Percentiles rank a stretch among this genome's conserved stretches.
Conservation (phyloP, 2,888 invertebrate species). For the Tryphoninae sp. region DNA sequence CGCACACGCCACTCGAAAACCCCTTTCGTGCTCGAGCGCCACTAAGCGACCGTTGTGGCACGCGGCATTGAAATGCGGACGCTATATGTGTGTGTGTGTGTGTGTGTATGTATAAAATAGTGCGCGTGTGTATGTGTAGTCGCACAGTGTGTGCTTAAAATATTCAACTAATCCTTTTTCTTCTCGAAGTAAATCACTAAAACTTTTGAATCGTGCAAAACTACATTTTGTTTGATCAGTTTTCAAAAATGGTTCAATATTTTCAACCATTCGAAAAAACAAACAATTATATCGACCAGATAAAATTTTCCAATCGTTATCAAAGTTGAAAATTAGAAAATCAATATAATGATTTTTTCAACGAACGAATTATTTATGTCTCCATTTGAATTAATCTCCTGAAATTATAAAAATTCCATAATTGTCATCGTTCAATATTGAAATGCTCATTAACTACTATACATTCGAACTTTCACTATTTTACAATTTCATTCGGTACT, state of each 20-base stretch:
- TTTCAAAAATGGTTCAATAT: not conserved
- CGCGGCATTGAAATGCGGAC: constrained; percentile 54
- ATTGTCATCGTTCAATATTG: too few species aligned
- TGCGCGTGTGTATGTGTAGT: not conserved
- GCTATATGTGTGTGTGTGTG: constrained; percentile 19
- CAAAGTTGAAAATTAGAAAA: too few species aligned
- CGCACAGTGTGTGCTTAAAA: constrained; percentile 6
- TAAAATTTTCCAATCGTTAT: too few species aligned
- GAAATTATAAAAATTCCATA: too few species aligned
- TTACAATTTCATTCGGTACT: too few species aligned
- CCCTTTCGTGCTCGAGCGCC: constrained; percentile 39
- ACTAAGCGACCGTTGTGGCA: constrained; percentile 18
- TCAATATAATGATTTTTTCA: too few species aligned
- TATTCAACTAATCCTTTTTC: constrained; percentile 1
- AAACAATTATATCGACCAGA: too few species aligned
- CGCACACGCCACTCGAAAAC: constrained; percentile 56
- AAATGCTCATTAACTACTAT: too few species aligned
- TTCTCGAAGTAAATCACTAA: not conserved
- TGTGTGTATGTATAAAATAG: not conserved
- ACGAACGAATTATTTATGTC: too few species aligned
- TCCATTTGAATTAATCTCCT: too few species aligned
- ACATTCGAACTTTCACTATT: too few species aligned
- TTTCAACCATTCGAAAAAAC: not conserved
- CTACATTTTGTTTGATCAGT: not conserved
- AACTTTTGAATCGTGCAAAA: not conserved